Base-by-base conservation (phyloP, 2,888 invertebrate species). In the Lochmaea capreae region DNA sequence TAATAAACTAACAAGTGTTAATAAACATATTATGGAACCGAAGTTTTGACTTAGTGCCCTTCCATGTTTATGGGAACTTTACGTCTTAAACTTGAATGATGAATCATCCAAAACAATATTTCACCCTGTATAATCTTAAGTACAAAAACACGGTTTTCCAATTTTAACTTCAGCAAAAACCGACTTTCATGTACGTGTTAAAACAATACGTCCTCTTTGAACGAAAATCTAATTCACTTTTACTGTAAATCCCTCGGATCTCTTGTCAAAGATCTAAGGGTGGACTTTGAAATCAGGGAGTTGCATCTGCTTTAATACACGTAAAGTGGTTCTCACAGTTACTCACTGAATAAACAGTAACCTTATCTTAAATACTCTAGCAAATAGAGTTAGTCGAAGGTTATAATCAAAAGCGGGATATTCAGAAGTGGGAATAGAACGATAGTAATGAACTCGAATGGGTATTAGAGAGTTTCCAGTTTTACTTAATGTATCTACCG, bases 281-380 rank as follows among this genome's bases (percentile, higher is more conserved):
- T 49, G 61, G 49, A 49, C 49, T 58, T 58, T 46, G 67, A 58
- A 58, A 43, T 68, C 59, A 12, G 46, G 46, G 65, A 43, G 68
- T 39, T 63, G 74, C 76, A 76, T 73, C 73, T 76, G 76, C 65
- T 76, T 73, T 73, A 65, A 73, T 70, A 73, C 70, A 73, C 73
- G 61, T 59, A 79, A 78, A 79, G 78, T 68, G 74, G 71, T 71
- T 71, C 71, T 71, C 74, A 74, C 74, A 85, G 84, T 85, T 85
- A 86, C 83, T 85, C 85, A 85, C 83, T 82, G 82, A 79, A 80
- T 82, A 85, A 85, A 85, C 81, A 83, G 85, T 83, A 85, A 85
- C 84, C 82, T 83, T 84, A 85, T 84, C 84, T 83, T 83, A 83
- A 84, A 84, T 80, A 81, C 83, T 63, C 80, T 79, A 79, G 84